phyloP scores from a whole-genome alignment of 37 sponge, comb jelly and placozoan genomes.

The Trichoplax adhaerens region DNA sequence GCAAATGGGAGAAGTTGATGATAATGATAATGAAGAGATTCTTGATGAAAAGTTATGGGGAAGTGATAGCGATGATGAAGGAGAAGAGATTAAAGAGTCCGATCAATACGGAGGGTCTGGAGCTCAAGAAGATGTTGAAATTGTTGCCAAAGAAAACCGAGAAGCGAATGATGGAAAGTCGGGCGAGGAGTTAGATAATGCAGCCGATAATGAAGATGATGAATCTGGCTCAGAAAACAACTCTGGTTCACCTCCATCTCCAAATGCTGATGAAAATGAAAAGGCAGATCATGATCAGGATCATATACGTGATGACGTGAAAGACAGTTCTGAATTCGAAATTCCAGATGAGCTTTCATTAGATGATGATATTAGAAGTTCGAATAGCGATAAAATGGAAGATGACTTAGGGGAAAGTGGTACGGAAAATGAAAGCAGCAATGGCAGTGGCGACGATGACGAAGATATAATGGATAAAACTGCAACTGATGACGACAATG shows the following conservation, averaged over 20 bases:
- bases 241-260: too few relatives aligned
- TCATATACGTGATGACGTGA: not conserved
- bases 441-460: too few relatives aligned
- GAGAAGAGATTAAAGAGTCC: slow-evolving; percentile 8
- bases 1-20: slow-evolving; percentile 40
- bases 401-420: too few relatives aligned
- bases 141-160: slow-evolving; percentile 7
- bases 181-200: too few relatives aligned
- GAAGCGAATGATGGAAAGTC: too few relatives aligned
- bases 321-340: not conserved
- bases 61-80: slow-evolving; percentile 33
- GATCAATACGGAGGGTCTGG: slow-evolving; percentile 6
- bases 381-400: too few relatives aligned
- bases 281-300: not conserved
- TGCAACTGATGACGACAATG: too few relatives aligned
- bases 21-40: slow-evolving; percentile 12
- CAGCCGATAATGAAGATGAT: slow-evolving; percentile 1
- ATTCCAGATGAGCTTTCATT: too few relatives aligned
- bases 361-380: too few relatives aligned
- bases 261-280: too few relatives aligned
- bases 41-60: slow-evolving; percentile 71
- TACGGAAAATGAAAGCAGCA: too few relatives aligned
- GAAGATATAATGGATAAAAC: too few relatives aligned
- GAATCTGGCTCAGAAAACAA: not conserved
- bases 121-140: slow-evolving; percentile 5